phyloP scores from a whole-genome alignment of 2,113 vertebrate genomes.

The Rhineura floridana region DNA sequence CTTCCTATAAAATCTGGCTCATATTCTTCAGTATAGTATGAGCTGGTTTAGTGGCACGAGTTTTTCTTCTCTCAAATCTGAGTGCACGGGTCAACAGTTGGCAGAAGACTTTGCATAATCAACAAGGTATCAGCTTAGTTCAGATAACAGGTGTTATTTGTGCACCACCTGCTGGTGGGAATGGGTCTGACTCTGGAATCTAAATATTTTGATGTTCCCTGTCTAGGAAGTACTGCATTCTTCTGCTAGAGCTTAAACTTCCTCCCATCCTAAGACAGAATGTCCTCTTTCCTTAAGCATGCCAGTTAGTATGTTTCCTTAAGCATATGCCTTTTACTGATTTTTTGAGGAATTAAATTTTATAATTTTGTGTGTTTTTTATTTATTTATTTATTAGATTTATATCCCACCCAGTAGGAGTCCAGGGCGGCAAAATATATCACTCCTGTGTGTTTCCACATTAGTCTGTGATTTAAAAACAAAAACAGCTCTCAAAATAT shows the following conservation, averaged over 20 bases:
- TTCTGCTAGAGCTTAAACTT: neutral
- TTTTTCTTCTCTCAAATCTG: neutral
- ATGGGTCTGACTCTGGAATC: neutral
- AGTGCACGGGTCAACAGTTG: neutral
- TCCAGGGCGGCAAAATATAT: neutral
- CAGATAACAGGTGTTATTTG: neutral
- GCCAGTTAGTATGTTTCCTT: neutral
- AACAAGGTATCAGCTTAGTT: neutral
- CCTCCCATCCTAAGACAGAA: neutral
- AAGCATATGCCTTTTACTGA: too few relatives aligned
- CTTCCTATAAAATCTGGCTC: neutral
- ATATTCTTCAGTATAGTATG: neutral
- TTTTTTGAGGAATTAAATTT: neutral
- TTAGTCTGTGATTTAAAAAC: neutral
- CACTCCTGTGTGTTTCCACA: neutral
- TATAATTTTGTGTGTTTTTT: neutral
- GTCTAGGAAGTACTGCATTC: neutral
- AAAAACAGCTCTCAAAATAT: neutral
- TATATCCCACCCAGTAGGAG: too few relatives aligned
- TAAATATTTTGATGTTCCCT: neutral
- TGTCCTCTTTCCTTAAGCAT: neutral
- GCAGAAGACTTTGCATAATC: neutral
- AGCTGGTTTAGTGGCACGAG: neutral
- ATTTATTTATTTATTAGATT: neutral
- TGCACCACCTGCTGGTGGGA: constrained; percentile 10